Evolutionary conservation across 2,888 invertebrate species (phyloP).

Genomic region (Meandrusa payeni): DNA sequence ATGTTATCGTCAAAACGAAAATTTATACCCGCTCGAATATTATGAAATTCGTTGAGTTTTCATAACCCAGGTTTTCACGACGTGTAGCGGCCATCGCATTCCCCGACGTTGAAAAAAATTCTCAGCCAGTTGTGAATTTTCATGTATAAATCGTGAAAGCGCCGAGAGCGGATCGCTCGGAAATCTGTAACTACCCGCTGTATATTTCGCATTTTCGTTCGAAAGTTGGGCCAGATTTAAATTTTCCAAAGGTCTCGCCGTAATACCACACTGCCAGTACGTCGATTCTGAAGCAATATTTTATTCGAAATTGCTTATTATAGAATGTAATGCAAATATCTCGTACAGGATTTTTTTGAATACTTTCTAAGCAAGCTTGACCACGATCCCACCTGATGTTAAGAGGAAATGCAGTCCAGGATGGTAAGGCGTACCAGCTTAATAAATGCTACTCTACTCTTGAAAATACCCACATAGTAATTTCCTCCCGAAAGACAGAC

Average conservation of each 20-base stretch:
- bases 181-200: slow-evolving; percentile 31
- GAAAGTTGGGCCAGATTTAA: not conserved
- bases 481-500: too few species aligned
- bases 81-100: slow-evolving; percentile 6
- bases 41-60: not conserved
- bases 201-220: slow-evolving; percentile 13
- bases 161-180: slow-evolving; percentile 31
- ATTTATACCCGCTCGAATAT: slow-evolving; percentile 4
- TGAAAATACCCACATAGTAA: too few species aligned
- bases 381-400: too few species aligned
- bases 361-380: too few species aligned
- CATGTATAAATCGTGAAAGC: slow-evolving; percentile 68
- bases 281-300: too few species aligned
- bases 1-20: too few species aligned
- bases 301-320: not conserved
- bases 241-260: slow-evolving; percentile 5
- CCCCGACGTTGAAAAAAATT: slow-evolving; percentile 50
- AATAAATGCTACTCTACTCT: too few species aligned
- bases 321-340: too few species aligned
- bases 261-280: not conserved
- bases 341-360: too few species aligned
- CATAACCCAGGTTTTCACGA: slow-evolving; percentile 5
- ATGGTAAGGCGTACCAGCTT: too few species aligned
- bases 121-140: slow-evolving; percentile 44
- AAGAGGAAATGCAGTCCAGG: too few species aligned